Evolutionary conservation across 2,888 invertebrate genomes (phyloP), one percentile per base, ranked within the genome.

Genomic region (Eupithecia tripunctaria): DNA sequence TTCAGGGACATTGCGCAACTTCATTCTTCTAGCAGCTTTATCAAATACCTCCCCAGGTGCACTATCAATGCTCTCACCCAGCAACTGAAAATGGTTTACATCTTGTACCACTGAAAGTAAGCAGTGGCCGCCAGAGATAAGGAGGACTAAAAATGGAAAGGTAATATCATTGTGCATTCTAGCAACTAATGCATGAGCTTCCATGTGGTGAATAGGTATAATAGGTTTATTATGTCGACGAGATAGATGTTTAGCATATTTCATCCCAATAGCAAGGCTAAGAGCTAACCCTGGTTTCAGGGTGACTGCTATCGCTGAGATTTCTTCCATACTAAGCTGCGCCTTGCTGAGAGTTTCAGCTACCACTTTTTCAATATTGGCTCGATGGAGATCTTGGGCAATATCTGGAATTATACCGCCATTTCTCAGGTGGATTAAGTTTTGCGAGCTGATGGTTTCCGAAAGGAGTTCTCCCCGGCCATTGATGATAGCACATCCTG

Each of bases 181-280:
- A 10, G 96, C 97, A 43, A 97, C 98, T 71, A 99, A 93, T 15
- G 99, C 99, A 95, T 99, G 99, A 1, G 99, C 99, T 94, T 99
- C 97, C 99, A 99, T 99, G 83, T 99, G 99, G 92, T 99, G 99
- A 78, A 99, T 97, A 0, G 99, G 99, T 86, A 99, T 98, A 71
- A 99, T 95, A 0, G 99, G 99, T 88, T 97, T 98, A 0, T 95
- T 94, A 78, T 95, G 94, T 67, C 93, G 89, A 68, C 95, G 92
- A 4, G 97, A 96, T 70, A 99, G 90, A 85, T 97, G 94, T 86
- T 98, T 97, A 0, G 97, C 98, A 95, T 98, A 98, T 78, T 96
- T 96, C 85, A 97, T 92, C 5, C 99, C 99, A 67, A 99, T 96
- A 70, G 90, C 81, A 63, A 99, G 93, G 69, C 98, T 98, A 63